These are phyloP conservation scores for Conus betulinus DNA, from an alignment of 1,140 invertebrate genomes.

Conservation along the genomic window DNA sequence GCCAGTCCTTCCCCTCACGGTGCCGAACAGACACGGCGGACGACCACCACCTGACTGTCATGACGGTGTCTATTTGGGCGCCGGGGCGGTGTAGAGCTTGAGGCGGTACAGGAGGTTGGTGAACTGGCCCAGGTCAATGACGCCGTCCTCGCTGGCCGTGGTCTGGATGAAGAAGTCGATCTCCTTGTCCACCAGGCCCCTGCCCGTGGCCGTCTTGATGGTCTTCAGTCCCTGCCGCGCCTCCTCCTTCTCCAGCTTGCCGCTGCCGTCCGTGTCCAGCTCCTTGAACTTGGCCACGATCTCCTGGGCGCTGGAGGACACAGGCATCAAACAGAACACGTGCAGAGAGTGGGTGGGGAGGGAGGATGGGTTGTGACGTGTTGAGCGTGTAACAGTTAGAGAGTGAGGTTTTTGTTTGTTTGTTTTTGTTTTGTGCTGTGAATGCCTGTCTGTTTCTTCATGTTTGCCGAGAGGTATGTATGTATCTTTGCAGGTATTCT, in stretches of 20 bases:
- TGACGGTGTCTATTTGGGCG: slow-evolving; percentile 46
- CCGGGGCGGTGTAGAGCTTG: slow-evolving; percentile 65
- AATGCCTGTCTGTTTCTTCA: too few species aligned
- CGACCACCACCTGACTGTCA: neutral
- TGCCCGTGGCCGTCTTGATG: slow-evolving; percentile 66
- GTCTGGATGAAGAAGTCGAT: slow-evolving; percentile 70
- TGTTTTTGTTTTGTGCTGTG: too few species aligned
- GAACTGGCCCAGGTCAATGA: slow-evolving; percentile 68
- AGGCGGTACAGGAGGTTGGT: slow-evolving; percentile 64
- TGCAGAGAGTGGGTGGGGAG: too few species aligned
- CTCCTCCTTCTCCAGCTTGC: slow-evolving; percentile 66
- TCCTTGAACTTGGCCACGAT: slow-evolving; percentile 66
- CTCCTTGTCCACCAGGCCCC: slow-evolving; percentile 65
- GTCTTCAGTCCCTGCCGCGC: slow-evolving; percentile 61
- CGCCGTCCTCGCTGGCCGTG: slow-evolving; percentile 59
- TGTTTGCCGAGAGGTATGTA: too few species aligned
- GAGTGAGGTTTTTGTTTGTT: too few species aligned
- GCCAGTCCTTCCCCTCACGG: too few species aligned
- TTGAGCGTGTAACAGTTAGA: too few species aligned
- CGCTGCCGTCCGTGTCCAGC: slow-evolving; percentile 66
- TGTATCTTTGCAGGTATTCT: too few species aligned
- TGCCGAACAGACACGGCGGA: neutral
- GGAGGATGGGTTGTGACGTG: too few species aligned
- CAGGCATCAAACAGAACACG: too few species aligned
- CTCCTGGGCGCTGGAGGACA: slow-evolving; percentile 56